Base-by-base conservation (phyloP, 2,113 vertebrate species). In the Tachuris rubrigastra region DNA sequence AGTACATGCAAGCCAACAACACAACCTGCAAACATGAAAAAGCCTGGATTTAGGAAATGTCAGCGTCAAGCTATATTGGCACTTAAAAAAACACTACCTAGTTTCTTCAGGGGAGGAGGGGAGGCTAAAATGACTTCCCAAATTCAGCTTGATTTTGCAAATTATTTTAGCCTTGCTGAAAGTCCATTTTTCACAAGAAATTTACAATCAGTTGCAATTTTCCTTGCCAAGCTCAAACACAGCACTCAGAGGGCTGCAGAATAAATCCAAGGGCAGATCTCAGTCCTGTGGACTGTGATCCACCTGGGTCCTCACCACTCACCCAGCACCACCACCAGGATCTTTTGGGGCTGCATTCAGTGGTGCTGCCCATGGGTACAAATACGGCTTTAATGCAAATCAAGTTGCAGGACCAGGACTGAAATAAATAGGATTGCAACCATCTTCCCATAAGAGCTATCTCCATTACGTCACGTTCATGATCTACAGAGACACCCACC, bases 171-270 rank as follows among this genome's bases (percentile, higher is more conserved):
- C 44, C 37, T 47, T 44, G 52, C 39, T 63, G 56, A 84, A 93
- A 52, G 83, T 78, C 80, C 90, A 50, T 85, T 91, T 89, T 44
- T 44, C 87, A 30, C 60, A 84, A 89, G 89, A 90, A 89, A 95
- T 92, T 93, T 89, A 59, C 94, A 90, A 81, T 95, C 92, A 95
- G 39, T 37, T 72, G 56, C 86, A 81, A 75, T 95, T 93, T 93
- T 82, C 85, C 58, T 95, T 78, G 65, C 60, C 65, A 67, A 60
- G 56, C 52, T 87, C 91, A 75, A 80, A 22, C 31, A 41, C 42
- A 63, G 44, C 69, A 75, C 47, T 95, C 65, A n/a, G 66, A 81
- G 52, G 81, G 10, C 59, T 14, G 24, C 68, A 89, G 65, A 68
- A 56, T 27, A 89, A 81, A 87, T 28, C 55, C 52, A 52, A 81